phyloP scores from a whole-genome alignment of 2,888 invertebrate genomes.

The Drosophila cracens region DNA sequence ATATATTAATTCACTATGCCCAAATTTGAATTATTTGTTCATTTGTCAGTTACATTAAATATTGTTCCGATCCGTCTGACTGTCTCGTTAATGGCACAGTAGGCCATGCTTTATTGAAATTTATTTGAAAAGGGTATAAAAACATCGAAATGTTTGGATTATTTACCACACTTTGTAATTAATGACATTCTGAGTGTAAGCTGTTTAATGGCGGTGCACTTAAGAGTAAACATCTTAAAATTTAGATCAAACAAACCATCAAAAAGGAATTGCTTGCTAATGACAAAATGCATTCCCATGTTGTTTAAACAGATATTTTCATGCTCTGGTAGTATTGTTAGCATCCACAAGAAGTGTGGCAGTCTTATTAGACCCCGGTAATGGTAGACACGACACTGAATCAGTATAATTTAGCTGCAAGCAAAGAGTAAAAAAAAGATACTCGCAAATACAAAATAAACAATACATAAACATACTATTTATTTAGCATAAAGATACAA shows the following conservation, averaged over 20 bases:
- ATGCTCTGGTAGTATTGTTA: slow-evolving; percentile 40
- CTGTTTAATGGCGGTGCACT: slow-evolving; percentile 48
- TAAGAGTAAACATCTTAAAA: slow-evolving; percentile 23
- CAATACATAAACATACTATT: slow-evolving; percentile 26
- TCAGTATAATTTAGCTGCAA: slow-evolving; percentile 78
- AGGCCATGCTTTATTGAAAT: background rate
- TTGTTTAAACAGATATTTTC: slow-evolving; percentile 12
- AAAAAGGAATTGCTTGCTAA: slow-evolving; percentile 31
- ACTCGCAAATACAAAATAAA: slow-evolving; percentile 34
- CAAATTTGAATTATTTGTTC: background rate
- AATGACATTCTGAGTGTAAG: background rate
- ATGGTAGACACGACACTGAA: slow-evolving; percentile 52
- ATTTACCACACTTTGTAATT: background rate
- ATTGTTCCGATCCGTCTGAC: background rate
- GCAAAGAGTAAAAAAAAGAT: slow-evolving; percentile 58
- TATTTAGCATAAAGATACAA: slow-evolving; percentile 50
- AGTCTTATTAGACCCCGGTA: slow-evolving; percentile 34
- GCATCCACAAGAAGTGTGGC: slow-evolving; percentile 16
- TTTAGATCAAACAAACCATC: slow-evolving; percentile 18
- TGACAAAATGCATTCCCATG: slow-evolving; percentile 9
- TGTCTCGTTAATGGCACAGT: background rate
- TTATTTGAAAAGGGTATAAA: background rate
- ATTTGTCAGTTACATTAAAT: background rate
- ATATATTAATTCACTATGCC: background rate
- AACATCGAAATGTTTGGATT: background rate